These are phyloP conservation scores for Odontamblyopus rebecca DNA, from an alignment of 2,797 vertebrate species.

Conservation along the genomic window DNA sequence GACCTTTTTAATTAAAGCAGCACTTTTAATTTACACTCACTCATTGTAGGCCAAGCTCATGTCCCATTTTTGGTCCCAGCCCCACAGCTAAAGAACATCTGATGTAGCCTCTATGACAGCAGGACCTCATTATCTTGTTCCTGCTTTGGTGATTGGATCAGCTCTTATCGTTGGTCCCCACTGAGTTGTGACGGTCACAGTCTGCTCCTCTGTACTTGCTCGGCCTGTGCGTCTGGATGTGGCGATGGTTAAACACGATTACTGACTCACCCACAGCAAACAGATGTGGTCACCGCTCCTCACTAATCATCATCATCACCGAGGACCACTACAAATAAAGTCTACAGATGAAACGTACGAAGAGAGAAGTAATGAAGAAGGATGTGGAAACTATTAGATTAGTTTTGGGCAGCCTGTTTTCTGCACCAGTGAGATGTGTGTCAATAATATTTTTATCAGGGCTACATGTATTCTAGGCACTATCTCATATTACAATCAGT, in stretches of 20 bases:
- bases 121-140: conserved; percentile 1
- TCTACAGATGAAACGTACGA: conserved; percentile 31
- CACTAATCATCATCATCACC: conserved; percentile 20
- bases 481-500: background rate
- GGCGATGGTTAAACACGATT: conserved; percentile 17
- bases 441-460: background rate
- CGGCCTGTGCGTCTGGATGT: conserved; percentile 9
- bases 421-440: background rate
- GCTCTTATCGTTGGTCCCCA: conserved; percentile 15
- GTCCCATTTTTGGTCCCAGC: background rate
- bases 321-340: conserved; percentile 2
- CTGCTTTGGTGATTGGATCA: conserved; percentile 25
- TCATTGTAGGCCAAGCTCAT: background rate
- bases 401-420: conserved; percentile 13
- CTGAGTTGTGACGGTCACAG: conserved; percentile 8
- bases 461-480: background rate
- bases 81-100: background rate
- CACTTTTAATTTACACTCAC: background rate
- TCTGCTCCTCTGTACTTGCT: conserved; percentile 4
- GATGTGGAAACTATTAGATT: conserved; percentile 49
- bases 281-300: conserved; percentile 8
- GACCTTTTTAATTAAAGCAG: background rate
- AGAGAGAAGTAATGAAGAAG: conserved; percentile 29
- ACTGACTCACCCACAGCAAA: conserved; percentile 19
- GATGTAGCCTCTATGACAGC: background rate